These are phyloP conservation scores for Drosophila birchii DNA, from an alignment of 2,888 invertebrate genomes.

Conservation along the genomic window DNA sequence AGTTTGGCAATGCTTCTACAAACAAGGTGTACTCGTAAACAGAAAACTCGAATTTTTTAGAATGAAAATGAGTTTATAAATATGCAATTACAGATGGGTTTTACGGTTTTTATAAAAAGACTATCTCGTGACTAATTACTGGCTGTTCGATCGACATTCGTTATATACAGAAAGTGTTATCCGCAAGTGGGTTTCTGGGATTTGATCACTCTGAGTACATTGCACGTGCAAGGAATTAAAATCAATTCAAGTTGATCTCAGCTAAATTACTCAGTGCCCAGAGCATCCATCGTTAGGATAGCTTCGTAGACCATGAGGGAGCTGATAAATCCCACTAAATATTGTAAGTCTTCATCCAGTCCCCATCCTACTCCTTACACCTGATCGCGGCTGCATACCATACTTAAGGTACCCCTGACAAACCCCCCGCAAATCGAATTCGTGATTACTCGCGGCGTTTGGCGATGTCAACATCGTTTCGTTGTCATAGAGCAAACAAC, in stretches of 20 bases:
- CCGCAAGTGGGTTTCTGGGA: constrained; percentile 12
- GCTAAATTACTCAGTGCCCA: constrained; percentile 24
- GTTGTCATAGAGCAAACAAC: constrained; percentile 51
- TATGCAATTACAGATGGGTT: too few species aligned
- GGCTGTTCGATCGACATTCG: background rate
- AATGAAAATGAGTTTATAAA: background rate
- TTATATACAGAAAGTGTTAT: background rate
- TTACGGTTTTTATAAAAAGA: background rate
- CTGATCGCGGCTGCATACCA: constrained; percentile 4
- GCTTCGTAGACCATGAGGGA: constrained; percentile 12
- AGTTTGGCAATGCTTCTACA: background rate
- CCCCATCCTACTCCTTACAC: background rate
- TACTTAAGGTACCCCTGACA: background rate
- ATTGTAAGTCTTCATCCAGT: background rate
- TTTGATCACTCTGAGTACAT: constrained; percentile 47
- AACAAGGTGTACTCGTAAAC: background rate
- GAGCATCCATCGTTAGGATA: constrained; percentile 3
- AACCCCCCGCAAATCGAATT: constrained; percentile 18
- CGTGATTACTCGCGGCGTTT: constrained; percentile 44
- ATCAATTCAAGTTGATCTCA: constrained; percentile 58
- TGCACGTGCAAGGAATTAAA: constrained; percentile 70
- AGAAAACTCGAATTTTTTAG: background rate
- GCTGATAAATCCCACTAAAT: background rate
- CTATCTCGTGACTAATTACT: background rate
- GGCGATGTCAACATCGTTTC: constrained; percentile 42